Base-by-base conservation (phyloP, 2,888 invertebrate species). In the Tenthredo amoena region DNA sequence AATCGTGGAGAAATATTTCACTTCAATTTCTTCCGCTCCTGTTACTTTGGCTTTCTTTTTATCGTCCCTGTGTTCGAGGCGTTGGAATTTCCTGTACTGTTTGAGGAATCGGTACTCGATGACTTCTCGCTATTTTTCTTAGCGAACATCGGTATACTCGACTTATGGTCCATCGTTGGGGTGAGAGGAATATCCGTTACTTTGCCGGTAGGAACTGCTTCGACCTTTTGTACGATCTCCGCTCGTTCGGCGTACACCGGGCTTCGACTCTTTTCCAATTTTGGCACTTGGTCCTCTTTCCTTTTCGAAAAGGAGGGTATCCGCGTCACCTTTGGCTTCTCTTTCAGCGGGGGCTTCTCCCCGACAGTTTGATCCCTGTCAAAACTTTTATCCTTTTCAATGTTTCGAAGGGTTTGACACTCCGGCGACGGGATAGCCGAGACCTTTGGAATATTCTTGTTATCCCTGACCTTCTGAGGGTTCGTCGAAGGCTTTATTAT, bases 341-440 rank as follows among this genome's bases (percentile, higher is more conserved):
- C 91, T 86, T 88, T 91, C 31, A 92, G 79, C 5, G 90, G 89
- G 0, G 91, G 91, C 85, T 90, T 91, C 62, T 91, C 90, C 31
- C 37, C 43, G 43, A 58, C 43, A 7, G 68, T 15, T 47, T 83
- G 83, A 83, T 83, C n/a, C 86, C 62, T 62, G 47, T 43, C 37
- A 31, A 85, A 34, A 86, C 77, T 50, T 87, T 88, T 89, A 84
- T 90, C 90, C 84, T 86, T 88, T 62, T 91, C 91, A 43, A 71
- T 85, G 85, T 87, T 88, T 65, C 87, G 89, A 65, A 86, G 86
- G 84, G 87, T 89, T 65, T 88, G 89, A n/a, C 86, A 82, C 81
- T 91, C 92, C 9, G 92, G 91, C 4, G 91, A 89, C 0, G 92
- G 92, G 85, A 92, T 92, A 0, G 92, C 92, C 5, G 92, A 91